phyloP scores from a whole-genome alignment of 2,888 invertebrate genomes.

The Eilema caniola region DNA sequence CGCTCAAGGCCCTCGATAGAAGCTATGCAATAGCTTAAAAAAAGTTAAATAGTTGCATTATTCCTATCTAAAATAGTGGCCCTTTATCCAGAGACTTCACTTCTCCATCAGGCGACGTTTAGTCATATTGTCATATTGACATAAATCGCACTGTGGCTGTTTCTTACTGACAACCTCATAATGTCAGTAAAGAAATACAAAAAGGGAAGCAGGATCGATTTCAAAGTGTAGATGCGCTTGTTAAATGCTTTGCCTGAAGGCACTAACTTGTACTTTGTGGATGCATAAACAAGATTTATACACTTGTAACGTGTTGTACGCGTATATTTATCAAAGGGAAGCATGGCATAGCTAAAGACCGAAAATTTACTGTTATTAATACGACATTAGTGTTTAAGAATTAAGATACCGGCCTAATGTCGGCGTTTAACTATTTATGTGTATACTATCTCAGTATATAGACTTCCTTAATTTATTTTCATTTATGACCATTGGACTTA shows the following conservation, averaged over 20 bases:
- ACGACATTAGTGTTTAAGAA: constrained; percentile 44
- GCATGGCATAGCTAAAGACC: constrained; percentile 33
- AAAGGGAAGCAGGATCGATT: not conserved
- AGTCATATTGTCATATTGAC: not conserved
- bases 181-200: not conserved
- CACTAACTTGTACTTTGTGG: constrained; percentile 33
- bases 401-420: constrained; percentile 29
- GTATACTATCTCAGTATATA: constrained; percentile 29
- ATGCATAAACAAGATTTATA: constrained; percentile 43
- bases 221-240: not conserved
- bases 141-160: not conserved
- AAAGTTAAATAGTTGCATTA: no score
- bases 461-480: constrained; percentile 51
- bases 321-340: constrained; percentile 45
- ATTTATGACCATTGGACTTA: constrained; percentile 39
- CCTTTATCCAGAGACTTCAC: no score
- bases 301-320: constrained; percentile 25
- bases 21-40: no score
- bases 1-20: no score
- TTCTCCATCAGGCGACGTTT: not conserved
- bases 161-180: not conserved
- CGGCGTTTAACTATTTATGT: constrained; percentile 35
- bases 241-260: constrained; percentile 29
- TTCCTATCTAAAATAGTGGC: no score
- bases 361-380: constrained; percentile 46